Evolutionary conservation across 2,888 invertebrate genomes (phyloP).

Genomic region (Tenthredo scrophulariae): DNA sequence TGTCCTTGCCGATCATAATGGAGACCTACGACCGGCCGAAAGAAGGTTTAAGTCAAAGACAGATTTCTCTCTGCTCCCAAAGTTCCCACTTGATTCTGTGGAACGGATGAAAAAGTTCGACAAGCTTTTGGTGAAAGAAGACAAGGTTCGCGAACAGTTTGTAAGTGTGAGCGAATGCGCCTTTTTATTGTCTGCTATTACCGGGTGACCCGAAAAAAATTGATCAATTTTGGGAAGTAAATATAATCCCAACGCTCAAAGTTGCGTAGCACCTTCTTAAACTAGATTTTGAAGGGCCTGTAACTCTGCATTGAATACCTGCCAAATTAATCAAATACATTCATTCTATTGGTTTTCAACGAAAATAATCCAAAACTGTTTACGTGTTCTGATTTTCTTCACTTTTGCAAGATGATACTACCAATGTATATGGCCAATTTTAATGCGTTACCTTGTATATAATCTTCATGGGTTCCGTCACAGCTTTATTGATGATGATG

Average conservation of each 20-base stretch:
- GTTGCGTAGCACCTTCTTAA: neutral
- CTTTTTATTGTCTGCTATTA: neutral
- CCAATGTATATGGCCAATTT: neutral
- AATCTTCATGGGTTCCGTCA: neutral
- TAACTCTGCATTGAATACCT: conserved; percentile 3
- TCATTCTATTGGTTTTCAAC: neutral
- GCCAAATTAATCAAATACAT: neutral
- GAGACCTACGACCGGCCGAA: neutral
- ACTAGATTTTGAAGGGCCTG: conserved; percentile 4
- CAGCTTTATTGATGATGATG: neutral
- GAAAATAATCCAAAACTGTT: neutral
- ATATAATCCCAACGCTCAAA: neutral
- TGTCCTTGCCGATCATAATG: neutral
- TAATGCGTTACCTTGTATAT: neutral
- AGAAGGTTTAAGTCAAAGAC: neutral
- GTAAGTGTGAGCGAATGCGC: conserved; percentile 7
- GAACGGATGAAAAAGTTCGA: neutral
- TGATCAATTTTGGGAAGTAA: neutral
- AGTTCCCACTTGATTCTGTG: conserved; percentile 28
- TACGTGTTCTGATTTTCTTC: neutral
- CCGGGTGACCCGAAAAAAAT: neutral
- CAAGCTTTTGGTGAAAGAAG: neutral
- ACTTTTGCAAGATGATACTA: neutral
- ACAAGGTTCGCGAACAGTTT: conserved; percentile 20
- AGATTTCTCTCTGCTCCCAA: conserved; percentile 8